Evolutionary conservation across 2,113 vertebrate species (phyloP).

Genomic region (Heptranchias perlo): DNA sequence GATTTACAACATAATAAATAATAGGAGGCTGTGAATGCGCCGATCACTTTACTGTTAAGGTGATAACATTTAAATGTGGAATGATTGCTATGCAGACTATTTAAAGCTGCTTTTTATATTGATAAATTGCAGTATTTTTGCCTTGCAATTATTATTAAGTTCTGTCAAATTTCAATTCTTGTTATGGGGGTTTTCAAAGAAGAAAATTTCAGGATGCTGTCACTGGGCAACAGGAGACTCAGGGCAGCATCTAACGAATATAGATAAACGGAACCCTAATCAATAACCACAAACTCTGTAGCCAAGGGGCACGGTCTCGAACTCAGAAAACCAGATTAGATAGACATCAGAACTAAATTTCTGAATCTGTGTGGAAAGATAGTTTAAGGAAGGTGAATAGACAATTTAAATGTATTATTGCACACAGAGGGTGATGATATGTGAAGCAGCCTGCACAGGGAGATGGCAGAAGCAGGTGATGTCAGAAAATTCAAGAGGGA

Average conservation of each 20-base stretch:
- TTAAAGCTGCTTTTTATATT: background rate
- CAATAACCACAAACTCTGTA: background rate
- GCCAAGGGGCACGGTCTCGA: background rate
- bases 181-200: background rate
- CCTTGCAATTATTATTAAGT: background rate
- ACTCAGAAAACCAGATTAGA: background rate
- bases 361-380: background rate
- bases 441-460: background rate
- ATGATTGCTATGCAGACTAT: background rate
- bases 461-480: background rate
- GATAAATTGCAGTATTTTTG: background rate
- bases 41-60: background rate
- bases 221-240: background rate
- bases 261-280: background rate
- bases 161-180: background rate
- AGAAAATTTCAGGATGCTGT: background rate
- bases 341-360: background rate
- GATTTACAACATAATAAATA: background rate
- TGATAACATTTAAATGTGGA: background rate
- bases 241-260: background rate
- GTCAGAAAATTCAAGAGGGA: background rate
- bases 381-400: background rate
- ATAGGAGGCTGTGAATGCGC: background rate
- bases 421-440: background rate
- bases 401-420: background rate